Conservation (phyloP, 2,888 invertebrate species). For the Stenolophus ochropezus region DNA sequence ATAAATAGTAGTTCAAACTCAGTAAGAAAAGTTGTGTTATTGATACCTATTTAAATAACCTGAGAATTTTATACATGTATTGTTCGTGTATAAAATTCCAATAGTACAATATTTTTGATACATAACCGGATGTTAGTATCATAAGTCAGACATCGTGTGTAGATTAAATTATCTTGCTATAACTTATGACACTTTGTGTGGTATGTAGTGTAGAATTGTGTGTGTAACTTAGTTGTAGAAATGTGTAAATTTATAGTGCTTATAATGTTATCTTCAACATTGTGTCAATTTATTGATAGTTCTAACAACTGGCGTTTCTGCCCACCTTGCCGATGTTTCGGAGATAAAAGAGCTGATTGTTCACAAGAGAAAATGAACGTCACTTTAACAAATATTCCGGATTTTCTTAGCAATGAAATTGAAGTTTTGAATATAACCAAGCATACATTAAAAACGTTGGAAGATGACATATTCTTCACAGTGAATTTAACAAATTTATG, state of each 20-base stretch:
- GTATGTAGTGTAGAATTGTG: neutral
- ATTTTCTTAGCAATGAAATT: conserved; percentile 32
- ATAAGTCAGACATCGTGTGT: neutral
- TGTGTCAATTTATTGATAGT: neutral
- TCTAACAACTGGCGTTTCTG: neutral
- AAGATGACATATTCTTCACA: conserved; percentile 1
- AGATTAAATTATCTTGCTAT: neutral
- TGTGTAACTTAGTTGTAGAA: neutral
- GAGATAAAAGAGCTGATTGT: conserved; percentile 18
- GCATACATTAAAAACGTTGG: neutral
- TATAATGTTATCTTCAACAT: neutral
- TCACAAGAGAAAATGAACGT: neutral
- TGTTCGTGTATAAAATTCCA: too few relatives aligned
- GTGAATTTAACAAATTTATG: conserved; percentile 15
- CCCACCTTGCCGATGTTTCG: conserved; percentile 24
- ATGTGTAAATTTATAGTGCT: neutral
- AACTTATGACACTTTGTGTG: neutral
- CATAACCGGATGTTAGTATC: neutral
- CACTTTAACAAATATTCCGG: conserved; percentile 2
- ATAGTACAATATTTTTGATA: neutral
- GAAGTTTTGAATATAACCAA: conserved; percentile 20
- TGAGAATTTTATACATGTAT: too few relatives aligned
- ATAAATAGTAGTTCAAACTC: too few relatives aligned
- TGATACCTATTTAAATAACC: too few relatives aligned
- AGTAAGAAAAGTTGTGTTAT: too few relatives aligned